These are phyloP conservation scores for Callaeas wilsoni DNA, from an alignment of 2,113 vertebrate species.

Conservation along the genomic window DNA sequence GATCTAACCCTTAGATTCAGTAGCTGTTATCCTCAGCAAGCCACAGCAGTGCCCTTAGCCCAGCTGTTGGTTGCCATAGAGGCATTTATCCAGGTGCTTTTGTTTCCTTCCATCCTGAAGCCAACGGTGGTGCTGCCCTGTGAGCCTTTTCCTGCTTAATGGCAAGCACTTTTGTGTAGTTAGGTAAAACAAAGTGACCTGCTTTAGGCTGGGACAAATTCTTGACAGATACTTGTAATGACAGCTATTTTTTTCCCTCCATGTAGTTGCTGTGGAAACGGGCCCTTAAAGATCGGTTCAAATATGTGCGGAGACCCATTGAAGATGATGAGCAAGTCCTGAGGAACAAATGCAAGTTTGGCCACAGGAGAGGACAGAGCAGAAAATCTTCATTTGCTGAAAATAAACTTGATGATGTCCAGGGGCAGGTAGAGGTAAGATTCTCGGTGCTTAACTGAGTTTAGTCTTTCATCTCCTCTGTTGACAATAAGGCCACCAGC, in stretches of 20 bases:
- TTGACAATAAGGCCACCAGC: not conserved
- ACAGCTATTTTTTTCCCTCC: not conserved
- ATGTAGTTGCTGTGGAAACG: slow-evolving; percentile 73
- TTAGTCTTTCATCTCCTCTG: not conserved
- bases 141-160: not conserved
- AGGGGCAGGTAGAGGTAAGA: slow-evolving; percentile 55
- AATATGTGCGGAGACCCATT: slow-evolving; percentile 72
- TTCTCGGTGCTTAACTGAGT: not conserved
- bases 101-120: not conserved
- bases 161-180: not conserved
- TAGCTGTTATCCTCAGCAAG: not conserved
- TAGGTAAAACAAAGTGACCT: not conserved
- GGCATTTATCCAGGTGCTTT: not conserved
- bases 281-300: slow-evolving; percentile 77
- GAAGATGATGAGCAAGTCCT: slow-evolving; percentile 75
- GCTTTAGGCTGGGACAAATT: not conserved
- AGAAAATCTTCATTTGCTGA: slow-evolving; percentile 51
- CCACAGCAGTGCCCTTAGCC: not conserved
- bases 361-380: slow-evolving; percentile 67
- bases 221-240: not conserved
- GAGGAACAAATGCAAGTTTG: slow-evolving; percentile 76
- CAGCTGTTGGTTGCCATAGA: not conserved
- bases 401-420: not conserved
- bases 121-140: not conserved
- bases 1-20: not conserved